Evolutionary conservation across 2,797 vertebrate genomes (phyloP).

Genomic region (Lithobates pipiens): DNA sequence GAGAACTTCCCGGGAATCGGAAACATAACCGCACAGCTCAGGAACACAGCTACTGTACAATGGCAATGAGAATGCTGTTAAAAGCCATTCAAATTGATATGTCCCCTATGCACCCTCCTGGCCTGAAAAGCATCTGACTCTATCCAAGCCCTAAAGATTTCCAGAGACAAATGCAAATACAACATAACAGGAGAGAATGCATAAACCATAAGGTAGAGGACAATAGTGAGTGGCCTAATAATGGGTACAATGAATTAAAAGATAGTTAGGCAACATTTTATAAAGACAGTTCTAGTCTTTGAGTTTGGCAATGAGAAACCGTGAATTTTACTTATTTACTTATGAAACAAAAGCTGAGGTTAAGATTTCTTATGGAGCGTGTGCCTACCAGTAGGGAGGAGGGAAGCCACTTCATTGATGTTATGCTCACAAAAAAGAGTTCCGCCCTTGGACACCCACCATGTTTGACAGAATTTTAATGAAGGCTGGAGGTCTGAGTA

Average conservation of each 20-base stretch:
- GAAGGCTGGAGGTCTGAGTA: not conserved
- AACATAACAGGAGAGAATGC: conserved; percentile 37
- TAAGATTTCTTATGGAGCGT: not conserved
- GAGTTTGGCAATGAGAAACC: not conserved
- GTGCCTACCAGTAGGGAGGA: not conserved
- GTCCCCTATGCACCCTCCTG: conserved; percentile 56
- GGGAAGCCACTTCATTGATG: not conserved
- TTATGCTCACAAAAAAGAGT: not conserved
- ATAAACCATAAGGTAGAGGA: conserved; percentile 47
- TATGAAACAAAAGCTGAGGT: not conserved
- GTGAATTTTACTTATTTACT: not conserved
- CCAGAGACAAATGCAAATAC: conserved; percentile 50
- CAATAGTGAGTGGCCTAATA: conserved; percentile 35
- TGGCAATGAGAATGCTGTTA: conserved; percentile 66
- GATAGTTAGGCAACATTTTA: conserved; percentile 6
- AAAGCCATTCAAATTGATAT: conserved; percentile 62
- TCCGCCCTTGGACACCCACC: not conserved
- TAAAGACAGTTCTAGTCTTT: not conserved
- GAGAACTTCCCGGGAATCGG: conserved; percentile 88
- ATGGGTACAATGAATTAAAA: conserved; percentile 22
- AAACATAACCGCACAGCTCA: conserved; percentile 82
- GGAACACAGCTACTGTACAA: conserved; percentile 73
- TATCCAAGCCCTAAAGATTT: conserved; percentile 42
- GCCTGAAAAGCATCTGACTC: conserved; percentile 52
- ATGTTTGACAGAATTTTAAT: not conserved